Evolutionary conservation across 2,888 invertebrate genomes (phyloP), one percentile per base, ranked within the genome.

Genomic region (Piscicola geometra): DNA sequence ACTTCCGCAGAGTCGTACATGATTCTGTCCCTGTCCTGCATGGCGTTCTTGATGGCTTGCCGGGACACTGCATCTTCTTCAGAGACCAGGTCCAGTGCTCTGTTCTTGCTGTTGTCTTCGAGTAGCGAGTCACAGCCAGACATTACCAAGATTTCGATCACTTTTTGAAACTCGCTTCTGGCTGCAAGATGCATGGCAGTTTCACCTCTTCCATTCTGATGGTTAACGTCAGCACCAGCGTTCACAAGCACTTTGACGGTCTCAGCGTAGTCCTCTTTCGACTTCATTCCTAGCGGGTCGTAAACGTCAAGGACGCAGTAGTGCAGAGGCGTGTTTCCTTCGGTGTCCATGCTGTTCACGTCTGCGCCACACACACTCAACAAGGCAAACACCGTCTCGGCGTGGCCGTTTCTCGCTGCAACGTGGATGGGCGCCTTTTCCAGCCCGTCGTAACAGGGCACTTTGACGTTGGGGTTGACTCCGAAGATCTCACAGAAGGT

Each of bases 241-340:
- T 79, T 77, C n/a, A 80, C 33, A 35, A 80, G 56, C 50, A 79
- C 76, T 71, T 76, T 77, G 5, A 76, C 78, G 0, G 79, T 79
- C 28, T 80, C 80, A 0, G 79, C 76, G 73, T 75, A 80, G 60
- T 80, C 80, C 18, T 80, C 80, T 73, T 80, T 80, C n/a, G 77
- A 75, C 60, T 80, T 80, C 80, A 80, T 80, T 28, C 80, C 80
- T 25, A 79, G 67, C 0, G 78, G 79, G 68, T 80, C 80, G 69
- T 80, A 79, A 35, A 78, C 78, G 15, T 70, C 47, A 0, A 80
- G 71, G 0, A 78, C 80, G 28, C 71, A 50, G 66, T 79, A 78
- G 76, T 80, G 80, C 9, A 80, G 76, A 0, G 79, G 77, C 5
- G 77, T 79, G 72, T 79, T 79, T n/a, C 79, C 80, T 60, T 79